Conservation (phyloP, 2,888 invertebrate species). For the Linnaemya vulpina region DNA sequence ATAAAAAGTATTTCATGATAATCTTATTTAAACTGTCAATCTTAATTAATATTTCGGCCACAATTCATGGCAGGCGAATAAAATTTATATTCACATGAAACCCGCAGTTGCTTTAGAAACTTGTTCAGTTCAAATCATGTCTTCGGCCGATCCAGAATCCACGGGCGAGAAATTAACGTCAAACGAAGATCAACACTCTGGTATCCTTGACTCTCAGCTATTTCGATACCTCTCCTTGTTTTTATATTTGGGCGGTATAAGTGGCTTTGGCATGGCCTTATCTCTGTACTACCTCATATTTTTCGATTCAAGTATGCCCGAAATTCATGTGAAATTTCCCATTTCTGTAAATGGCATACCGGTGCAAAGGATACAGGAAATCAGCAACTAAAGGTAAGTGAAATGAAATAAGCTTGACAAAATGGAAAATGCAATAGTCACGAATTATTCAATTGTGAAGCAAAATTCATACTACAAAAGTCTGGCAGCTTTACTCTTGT, state of each 20-base stretch:
- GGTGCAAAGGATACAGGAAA: conserved; percentile 78
- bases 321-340: conserved; percentile 80
- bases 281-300: conserved; percentile 80
- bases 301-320: conserved; percentile 82
- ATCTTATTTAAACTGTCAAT: conserved; percentile 60
- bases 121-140: conserved; percentile 7
- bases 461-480: too few species aligned
- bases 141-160: not conserved
- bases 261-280: conserved; percentile 79
- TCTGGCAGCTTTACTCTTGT: too few species aligned
- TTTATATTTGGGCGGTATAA: conserved; percentile 80
- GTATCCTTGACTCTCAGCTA: conserved; percentile 78
- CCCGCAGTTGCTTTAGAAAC: conserved; percentile 14
- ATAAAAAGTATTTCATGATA: conserved; percentile 59
- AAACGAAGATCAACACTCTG: conserved; percentile 61
- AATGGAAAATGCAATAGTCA: too few species aligned
- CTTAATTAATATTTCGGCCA: conserved; percentile 55
- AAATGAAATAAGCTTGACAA: too few species aligned
- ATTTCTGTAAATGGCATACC: conserved; percentile 79
- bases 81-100: not conserved
- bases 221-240: conserved; percentile 79
- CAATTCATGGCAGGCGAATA: not conserved
- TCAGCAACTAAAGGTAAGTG: conserved; percentile 68
- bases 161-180: conserved; percentile 14
- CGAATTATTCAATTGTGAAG: too few species aligned